phyloP scores from a whole-genome alignment of 2,888 invertebrate genomes.

The Anodontia alba region DNA sequence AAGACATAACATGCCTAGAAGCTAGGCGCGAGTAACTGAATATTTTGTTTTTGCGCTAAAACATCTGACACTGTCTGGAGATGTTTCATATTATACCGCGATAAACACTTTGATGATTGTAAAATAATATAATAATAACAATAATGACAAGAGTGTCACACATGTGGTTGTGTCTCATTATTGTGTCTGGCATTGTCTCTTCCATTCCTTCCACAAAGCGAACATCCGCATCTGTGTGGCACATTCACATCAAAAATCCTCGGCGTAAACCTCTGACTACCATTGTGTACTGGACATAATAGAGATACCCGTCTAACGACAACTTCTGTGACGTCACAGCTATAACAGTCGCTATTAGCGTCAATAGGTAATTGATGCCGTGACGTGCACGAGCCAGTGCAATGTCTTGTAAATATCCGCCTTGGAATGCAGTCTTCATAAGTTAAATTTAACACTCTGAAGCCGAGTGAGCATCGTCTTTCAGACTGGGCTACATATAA shows the following conservation, averaged over 20 bases:
- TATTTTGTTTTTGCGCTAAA: no score
- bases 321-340: background rate
- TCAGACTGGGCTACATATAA: background rate
- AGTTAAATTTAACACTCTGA: background rate
- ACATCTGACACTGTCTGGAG: no score
- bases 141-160: no score
- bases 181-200: background rate
- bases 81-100: no score
- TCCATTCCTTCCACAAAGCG: background rate
- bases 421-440: background rate
- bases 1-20: no score
- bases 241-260: background rate
- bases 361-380: background rate
- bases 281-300: background rate
- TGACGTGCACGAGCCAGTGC: background rate
- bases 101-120: no score
- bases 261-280: background rate
- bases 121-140: no score
- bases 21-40: no score
- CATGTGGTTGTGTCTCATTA: background rate
- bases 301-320: background rate
- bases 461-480: background rate
- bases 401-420: background rate
- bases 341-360: background rate
- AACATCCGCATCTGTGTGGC: background rate